phyloP scores from a whole-genome alignment of 2,113 vertebrate species.

The Archocentrus centrarchus region DNA sequence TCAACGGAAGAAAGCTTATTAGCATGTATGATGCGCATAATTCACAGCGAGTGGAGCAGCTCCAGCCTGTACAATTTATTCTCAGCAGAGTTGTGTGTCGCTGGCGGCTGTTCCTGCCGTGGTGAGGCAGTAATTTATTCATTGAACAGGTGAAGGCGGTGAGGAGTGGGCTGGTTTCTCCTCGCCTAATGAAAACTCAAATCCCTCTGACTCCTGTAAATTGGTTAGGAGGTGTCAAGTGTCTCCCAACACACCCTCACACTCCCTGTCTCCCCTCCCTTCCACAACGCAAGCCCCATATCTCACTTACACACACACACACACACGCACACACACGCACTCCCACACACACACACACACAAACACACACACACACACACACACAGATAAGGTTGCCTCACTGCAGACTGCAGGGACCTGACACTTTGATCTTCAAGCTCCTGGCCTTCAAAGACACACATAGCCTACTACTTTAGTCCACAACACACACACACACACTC shows the following conservation, averaged over 20 bases:
- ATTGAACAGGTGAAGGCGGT: slow-evolving; percentile 70
- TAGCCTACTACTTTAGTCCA: background rate
- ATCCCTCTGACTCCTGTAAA: slow-evolving; percentile 70
- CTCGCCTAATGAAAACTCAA: slow-evolving; percentile 70
- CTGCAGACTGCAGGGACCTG: slow-evolving; percentile 23
- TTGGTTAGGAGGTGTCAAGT: slow-evolving; percentile 73
- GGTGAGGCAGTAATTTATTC: slow-evolving; percentile 67
- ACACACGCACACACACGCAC: background rate
- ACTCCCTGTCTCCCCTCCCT: background rate
- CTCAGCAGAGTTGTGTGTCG: background rate
- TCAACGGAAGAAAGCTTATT: background rate
- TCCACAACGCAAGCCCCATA: background rate
- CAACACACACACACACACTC: background rate
- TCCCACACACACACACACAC: slow-evolving; percentile 13
- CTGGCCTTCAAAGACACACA: slow-evolving; percentile 32
- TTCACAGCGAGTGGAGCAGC: background rate
- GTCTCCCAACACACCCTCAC: slow-evolving; percentile 31
- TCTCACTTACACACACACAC: background rate
- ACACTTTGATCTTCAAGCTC: slow-evolving; percentile 38
- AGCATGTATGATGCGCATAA: background rate
- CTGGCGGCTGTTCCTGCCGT: slow-evolving; percentile 47
- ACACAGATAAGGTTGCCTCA: slow-evolving; percentile 19
- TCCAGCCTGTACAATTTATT: background rate
- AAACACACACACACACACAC: slow-evolving; percentile 7
- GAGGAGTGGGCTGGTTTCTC: slow-evolving; percentile 41